Base-by-base conservation (phyloP, 2,797 vertebrate species). In the Spinus olivaceus region DNA sequence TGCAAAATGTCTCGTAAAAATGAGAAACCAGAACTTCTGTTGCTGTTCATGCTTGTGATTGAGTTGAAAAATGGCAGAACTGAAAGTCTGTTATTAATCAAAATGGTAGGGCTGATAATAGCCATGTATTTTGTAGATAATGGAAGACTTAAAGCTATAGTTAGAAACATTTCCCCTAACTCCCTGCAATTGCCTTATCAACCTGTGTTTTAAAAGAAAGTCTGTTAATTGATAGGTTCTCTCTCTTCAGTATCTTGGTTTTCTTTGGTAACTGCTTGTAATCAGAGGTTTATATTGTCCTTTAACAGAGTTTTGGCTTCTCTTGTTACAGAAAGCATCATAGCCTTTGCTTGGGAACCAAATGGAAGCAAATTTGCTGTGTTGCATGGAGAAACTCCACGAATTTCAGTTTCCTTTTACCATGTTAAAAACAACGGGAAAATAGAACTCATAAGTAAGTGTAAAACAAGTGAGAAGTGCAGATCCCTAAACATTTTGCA, bases 331-430 rank as follows among this genome's bases (percentile, higher is more conserved):
- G 99, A 99, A 96, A 95, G 98, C 95, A 99, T 99, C 97, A 99
- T 99, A 82, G 99, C 99, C 5, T 99, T 99, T 91, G 99, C 99
- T 8, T 99, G 99, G 99, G 99, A 99, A 47, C 99, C 99, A 32
- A 99, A 99, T 7, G 99, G 99, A 94, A 99, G 99, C 96, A 99
- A 99, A 96, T 99, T 99, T 94, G 99, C 99, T 1, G 99, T 99
- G 84, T 97, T 99, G 47, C 99, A 99, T 14, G 99, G 99, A 27
- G 99, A 99, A 93, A 97, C 98, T 15, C 99, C 99, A 8, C 97
- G 99, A 51, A 99, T 99, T 97, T 99, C 98, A 0, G 98, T 98
- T 23, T 99, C 99, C 22, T 99, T 99, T 97, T 99, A 99, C 96
- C 99, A 99, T 0, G 99, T 99, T 83, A 99, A 99, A 96, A 99